Conservation (phyloP, 1,140 invertebrate genomes). For the Sycophila sp. region DNA sequence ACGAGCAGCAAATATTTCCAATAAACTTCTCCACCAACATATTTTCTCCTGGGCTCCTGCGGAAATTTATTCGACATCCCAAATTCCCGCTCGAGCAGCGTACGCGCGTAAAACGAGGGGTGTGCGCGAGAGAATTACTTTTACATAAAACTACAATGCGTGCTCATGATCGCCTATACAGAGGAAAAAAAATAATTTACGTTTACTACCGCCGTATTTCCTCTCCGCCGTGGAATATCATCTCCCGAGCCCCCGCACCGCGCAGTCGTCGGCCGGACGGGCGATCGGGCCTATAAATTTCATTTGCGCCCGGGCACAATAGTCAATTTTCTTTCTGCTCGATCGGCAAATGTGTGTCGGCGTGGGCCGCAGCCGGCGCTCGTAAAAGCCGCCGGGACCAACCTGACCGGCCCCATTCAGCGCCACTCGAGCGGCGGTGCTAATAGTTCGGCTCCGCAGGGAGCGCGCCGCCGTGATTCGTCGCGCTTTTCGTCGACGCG, state of each 20-base stretch:
- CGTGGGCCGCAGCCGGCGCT: constrained; percentile 1
- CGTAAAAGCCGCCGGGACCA: constrained; percentile 30
- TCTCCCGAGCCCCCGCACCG: not conserved
- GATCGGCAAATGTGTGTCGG: constrained; percentile 38
- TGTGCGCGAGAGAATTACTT: constrained; percentile 17
- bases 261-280: not conserved
- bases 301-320: constrained; percentile 15
- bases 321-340: constrained; percentile 40
- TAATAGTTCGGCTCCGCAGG: constrained; percentile 18
- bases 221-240: constrained; percentile 19
- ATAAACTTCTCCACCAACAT: not conserved
- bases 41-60: not conserved
- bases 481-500: constrained; percentile 15
- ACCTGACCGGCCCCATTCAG: constrained; percentile 36
- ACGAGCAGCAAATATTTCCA: too few species aligned
- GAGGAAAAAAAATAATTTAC: constrained; percentile 34
- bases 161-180: not conserved
- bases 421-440: constrained; percentile 30
- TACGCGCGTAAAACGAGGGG: not conserved
- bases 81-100: not conserved
- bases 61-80: constrained; percentile 14
- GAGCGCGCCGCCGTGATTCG: constrained; percentile 7
- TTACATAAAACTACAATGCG: constrained; percentile 34
- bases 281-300: not conserved
- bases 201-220: constrained; percentile 23